Conservation (phyloP, 35 echinoderm and acorn worm species). For the Eucidaris tribuloides region DNA sequence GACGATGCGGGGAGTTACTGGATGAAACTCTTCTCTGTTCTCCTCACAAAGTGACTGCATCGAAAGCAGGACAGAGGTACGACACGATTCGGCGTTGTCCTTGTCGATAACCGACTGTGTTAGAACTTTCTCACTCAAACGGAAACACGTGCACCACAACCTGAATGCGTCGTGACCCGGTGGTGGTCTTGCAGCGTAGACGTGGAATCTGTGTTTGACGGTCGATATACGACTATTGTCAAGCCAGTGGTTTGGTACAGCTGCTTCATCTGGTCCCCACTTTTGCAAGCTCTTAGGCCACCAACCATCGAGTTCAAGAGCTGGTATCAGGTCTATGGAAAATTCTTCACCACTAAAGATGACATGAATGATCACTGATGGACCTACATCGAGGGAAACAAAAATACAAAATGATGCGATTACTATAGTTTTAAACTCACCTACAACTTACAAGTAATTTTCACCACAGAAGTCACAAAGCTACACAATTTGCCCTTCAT, state of each 20-base stretch:
- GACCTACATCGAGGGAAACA: no score
- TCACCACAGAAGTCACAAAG: no score
- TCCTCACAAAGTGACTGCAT: slow-evolving; percentile 63
- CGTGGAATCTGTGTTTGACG: slow-evolving; percentile 44
- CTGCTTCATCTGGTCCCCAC: slow-evolving; percentile 48
- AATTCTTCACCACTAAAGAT: slow-evolving; percentile 47
- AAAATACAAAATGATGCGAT: no score
- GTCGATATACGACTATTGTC: slow-evolving; percentile 13
- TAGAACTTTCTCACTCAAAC: slow-evolving; percentile 50
- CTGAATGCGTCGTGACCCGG: slow-evolving; percentile 31
- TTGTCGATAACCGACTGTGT: slow-evolving; percentile 14
- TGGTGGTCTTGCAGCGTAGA: slow-evolving; percentile 5
- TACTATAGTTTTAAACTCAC: no score
- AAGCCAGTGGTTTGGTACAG: slow-evolving; percentile 40
- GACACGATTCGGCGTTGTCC: background rate
- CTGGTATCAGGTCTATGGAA: slow-evolving; percentile 39
- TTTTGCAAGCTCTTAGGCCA: slow-evolving; percentile 61
- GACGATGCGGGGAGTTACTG: slow-evolving; percentile 50
- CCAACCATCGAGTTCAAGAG: slow-evolving; percentile 11
- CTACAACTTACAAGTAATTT: no score
- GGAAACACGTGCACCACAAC: slow-evolving; percentile 73
- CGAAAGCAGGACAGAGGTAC: background rate
- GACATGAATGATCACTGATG: background rate
- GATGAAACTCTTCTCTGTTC: slow-evolving; percentile 77
- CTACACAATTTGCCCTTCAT: no score